Evolutionary conservation across 1,140 invertebrate species (phyloP).

Genomic region (Halesus radiatus): DNA sequence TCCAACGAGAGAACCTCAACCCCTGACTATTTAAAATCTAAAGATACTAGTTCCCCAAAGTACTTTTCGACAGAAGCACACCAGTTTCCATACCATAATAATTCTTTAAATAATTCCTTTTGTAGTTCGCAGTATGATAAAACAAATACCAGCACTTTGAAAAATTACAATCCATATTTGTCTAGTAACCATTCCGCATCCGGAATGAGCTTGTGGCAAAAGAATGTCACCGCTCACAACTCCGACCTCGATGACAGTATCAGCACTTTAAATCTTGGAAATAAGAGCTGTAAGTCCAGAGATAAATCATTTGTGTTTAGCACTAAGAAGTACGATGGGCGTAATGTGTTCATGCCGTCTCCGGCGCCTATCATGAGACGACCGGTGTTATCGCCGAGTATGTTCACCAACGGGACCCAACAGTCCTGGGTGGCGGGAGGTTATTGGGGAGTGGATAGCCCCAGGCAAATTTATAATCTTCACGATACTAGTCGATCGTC

Average conservation of each 20-base stretch:
- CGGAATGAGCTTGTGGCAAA: constrained; percentile 27
- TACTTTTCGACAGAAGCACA: not conserved
- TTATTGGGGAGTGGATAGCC: constrained; percentile 67
- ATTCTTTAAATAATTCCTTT: not conserved
- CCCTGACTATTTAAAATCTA: constrained; percentile 11
- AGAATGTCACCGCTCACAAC: constrained; percentile 59
- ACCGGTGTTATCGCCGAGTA: constrained; percentile 67
- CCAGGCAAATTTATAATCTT: constrained; percentile 61
- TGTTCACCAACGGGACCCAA: constrained; percentile 64
- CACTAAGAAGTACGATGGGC: constrained; percentile 65
- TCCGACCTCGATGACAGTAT: constrained; percentile 68
- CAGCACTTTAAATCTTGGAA: constrained; percentile 57
- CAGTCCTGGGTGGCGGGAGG: constrained; percentile 69
- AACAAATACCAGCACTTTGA: not conserved
- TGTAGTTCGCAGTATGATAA: constrained; percentile 28
- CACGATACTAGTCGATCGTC: constrained; percentile 67
- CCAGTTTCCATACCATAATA: constrained; percentile 5
- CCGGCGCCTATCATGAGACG: constrained; percentile 58
- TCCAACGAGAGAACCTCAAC: not conserved
- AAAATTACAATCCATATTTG: constrained; percentile 29
- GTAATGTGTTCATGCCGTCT: constrained; percentile 64
- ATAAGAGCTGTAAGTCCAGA: constrained; percentile 13
- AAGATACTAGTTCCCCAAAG: not conserved
- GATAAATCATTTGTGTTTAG: constrained; percentile 63
- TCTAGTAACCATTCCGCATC: not conserved